Base-by-base conservation (phyloP, 2,888 invertebrate species). In the Eurytoma californica region DNA sequence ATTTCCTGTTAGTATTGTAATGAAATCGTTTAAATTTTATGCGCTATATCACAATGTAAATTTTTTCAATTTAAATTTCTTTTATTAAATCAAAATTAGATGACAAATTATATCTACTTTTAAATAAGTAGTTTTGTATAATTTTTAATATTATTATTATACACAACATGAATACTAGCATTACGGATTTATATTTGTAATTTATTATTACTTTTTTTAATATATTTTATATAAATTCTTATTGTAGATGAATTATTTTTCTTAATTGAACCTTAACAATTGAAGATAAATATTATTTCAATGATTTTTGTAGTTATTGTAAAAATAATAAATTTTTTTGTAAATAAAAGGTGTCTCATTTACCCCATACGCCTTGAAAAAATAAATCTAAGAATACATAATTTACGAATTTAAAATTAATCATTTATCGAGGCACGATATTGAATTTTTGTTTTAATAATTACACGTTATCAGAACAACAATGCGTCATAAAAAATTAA, bases 251-350 rank as follows among this genome's bases (percentile, higher is more conserved):
- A 30, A 39, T n/a, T 63, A n/a, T n/a, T 16, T 63, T 14, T 63
- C 12, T 63, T 39, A 3, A 61, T 61, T n/a, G 30, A 30, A 65
- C 55, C 13, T 14, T 65, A 24, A 24, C 24, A 24, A 24, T 24
- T 24, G 65, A 47, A 61, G 57, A 30, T 61, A 60, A 49, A 20
- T 28, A 70, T 77, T 47, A 77, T 65, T 72, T 18, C 30, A 65
- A 65, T 70, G 9, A n/a, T 63, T 39, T 70, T 77, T 77, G 70
- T 65, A 70, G 75, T 65, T n/a, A 58, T 16, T 28, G 49, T 65
- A 66, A 53, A 30, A 57, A 20, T 57, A 77, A 77, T 70, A 77
- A 77, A 69, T 77, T 70, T 65, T 77, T 77, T 77, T 70, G 14
- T 65, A 77, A 70, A 67, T 76, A 68, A 70, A 60, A 60, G 16